Base-by-base conservation (phyloP, 2,113 vertebrate genomes). In the Regulus satrapa region DNA sequence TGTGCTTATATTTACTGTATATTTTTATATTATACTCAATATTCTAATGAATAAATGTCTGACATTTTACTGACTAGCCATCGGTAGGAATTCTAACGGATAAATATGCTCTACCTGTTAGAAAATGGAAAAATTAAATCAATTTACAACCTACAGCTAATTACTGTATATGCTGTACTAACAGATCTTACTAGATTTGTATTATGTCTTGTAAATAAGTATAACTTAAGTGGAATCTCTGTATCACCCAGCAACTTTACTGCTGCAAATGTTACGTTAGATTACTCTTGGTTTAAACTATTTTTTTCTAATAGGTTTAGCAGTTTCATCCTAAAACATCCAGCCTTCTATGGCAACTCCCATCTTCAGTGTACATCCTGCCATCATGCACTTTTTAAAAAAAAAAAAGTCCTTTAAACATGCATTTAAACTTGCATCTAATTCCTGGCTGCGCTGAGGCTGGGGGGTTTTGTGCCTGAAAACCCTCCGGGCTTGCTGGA, bases 11-110 rank as follows among this genome's bases (percentile, higher is more conserved):
- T 85, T 97, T 95, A 88, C 95, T 93, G 92, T 96, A 78, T 96
- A 86, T 95, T 96, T 96, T 96, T 94, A 92, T 95, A 84, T 94
- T 93, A 84, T 94, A 72, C 68, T 61, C 79, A 96, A 77, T 95
- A 92, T 78, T 80, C 63, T 91, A 80, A 74, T 89, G 62, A 94
- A 93, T 79, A 85, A 82, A 83, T 67, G 48, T 75, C 93, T 93
- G 96, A 94, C 85, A 85, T 93, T 83, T 91, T 96, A 90, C 73
- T 86, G 43, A 89, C 75, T 81, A 66, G 25, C 52, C 64, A 85
- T 78, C 81, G 40, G 51, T 75, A 95, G 72, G 55, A 85, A 51
- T 67, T 76, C 66, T 88, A 88, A 74, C 68, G 78, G 85, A 77
- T 48, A 85, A 80, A 79, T 25, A 6, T 4, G 5, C 9, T 43